Conservation (phyloP, 2,113 vertebrate species). For the Podiceps cristatus region DNA sequence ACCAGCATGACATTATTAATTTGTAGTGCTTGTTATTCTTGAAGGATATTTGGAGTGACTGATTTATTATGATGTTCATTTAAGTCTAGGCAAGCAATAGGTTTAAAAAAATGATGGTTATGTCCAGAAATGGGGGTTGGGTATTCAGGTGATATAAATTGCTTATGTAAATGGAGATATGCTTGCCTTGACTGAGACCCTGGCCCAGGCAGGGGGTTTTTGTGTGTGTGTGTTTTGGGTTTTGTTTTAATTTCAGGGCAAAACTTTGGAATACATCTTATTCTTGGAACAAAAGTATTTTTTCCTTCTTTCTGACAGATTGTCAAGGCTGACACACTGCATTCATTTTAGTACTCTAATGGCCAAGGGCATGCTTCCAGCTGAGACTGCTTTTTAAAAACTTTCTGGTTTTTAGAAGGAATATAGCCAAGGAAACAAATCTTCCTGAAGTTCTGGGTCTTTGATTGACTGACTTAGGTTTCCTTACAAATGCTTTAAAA, state of each 20-base stretch:
- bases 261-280: neutral
- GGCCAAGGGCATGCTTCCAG: neutral
- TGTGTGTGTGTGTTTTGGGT: too few relatives aligned
- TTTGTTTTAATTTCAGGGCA: neutral
- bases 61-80: neutral
- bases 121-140: neutral
- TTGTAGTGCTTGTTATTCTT: neutral
- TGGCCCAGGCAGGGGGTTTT: neutral
- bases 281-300: neutral
- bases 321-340: neutral
- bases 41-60: neutral
- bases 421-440: neutral
- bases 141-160: neutral
- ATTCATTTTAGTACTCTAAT: neutral
- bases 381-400: neutral
- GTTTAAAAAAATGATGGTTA: neutral
- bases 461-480: neutral
- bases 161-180: neutral
- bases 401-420: neutral
- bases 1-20: slow-evolving; percentile 40
- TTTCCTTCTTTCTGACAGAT: neutral
- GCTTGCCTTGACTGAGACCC: neutral
- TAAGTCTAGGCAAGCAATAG: neutral
- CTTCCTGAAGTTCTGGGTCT: neutral
- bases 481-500: neutral